Evolutionary conservation across 2,888 invertebrate species (phyloP).

Genomic region (Pyrrhosoma nymphula): DNA sequence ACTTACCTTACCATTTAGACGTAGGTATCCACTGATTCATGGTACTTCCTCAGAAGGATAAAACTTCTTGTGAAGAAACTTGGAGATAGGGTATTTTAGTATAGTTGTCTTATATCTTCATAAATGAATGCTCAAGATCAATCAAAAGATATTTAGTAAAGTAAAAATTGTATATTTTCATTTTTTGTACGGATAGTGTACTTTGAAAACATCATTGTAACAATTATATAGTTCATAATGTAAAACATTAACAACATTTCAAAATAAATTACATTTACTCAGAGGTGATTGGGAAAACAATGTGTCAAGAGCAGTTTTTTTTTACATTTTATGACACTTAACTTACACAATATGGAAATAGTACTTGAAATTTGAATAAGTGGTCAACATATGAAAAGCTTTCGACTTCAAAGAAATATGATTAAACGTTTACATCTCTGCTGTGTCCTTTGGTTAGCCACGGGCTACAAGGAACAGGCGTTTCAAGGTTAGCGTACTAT

Average conservation of each 20-base stretch:
- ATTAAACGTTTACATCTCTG: not conserved
- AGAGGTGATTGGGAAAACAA: constrained; percentile 2
- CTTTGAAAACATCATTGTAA: constrained; percentile 40
- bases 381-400: too few species aligned
- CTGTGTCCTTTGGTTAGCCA: not conserved
- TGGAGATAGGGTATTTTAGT: too few species aligned
- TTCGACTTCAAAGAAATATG: not conserved
- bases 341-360: not conserved
- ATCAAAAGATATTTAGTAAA: not conserved
- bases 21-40: too few species aligned
- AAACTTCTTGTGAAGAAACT: too few species aligned
- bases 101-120: too few species aligned
- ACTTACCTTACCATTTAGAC: too few species aligned
- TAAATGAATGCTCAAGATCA: too few species aligned
- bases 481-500: not conserved
- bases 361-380: not conserved
- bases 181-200: constrained; percentile 40
- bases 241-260: not conserved
- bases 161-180: not conserved
- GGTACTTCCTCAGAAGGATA: too few species aligned
- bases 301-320: not conserved
- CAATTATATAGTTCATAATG: constrained; percentile 1
- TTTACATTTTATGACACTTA: not conserved
- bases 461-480: not conserved
- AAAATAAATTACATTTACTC: constrained; percentile 55